Evolutionary conservation across 1,140 invertebrate genomes (phyloP).

Genomic region (Trichoplusia ni): DNA sequence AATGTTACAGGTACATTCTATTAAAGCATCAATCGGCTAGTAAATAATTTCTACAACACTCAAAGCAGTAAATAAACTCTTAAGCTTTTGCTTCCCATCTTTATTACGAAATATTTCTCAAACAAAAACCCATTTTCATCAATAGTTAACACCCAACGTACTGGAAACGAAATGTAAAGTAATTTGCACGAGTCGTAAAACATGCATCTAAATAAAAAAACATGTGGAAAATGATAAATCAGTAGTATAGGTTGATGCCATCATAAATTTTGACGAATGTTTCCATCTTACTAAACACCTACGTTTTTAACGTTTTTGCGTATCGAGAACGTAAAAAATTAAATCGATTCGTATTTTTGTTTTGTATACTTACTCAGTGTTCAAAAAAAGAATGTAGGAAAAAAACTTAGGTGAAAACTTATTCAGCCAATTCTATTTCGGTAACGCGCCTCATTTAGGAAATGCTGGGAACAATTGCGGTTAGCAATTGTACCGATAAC

Average conservation of each 20-base stretch:
- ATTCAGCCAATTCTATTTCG: too few species aligned
- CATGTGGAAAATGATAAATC: slow-evolving; percentile 25
- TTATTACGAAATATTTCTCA: background rate
- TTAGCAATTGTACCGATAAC: background rate
- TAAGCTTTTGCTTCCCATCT: too few species aligned
- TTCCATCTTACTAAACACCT: slow-evolving; percentile 16
- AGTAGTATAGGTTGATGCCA: background rate
- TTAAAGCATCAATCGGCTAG: too few species aligned
- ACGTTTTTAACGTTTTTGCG: background rate
- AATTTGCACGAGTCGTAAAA: slow-evolving; percentile 17
- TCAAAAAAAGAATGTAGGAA: background rate
- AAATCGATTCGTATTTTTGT: background rate
- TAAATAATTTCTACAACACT: background rate
- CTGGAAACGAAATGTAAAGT: background rate
- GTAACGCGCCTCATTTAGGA: background rate
- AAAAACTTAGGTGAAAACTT: too few species aligned
- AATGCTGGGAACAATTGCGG: background rate
- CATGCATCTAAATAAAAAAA: slow-evolving; percentile 6
- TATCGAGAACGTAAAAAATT: background rate
- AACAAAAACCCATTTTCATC: background rate
- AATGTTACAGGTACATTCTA: too few species aligned
- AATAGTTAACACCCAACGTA: background rate
- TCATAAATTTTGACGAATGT: slow-evolving; percentile 31
- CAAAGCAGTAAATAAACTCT: too few species aligned
- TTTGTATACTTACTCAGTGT: too few species aligned